Base-by-base conservation (phyloP, 2,113 vertebrate genomes). In the Caretta caretta region DNA sequence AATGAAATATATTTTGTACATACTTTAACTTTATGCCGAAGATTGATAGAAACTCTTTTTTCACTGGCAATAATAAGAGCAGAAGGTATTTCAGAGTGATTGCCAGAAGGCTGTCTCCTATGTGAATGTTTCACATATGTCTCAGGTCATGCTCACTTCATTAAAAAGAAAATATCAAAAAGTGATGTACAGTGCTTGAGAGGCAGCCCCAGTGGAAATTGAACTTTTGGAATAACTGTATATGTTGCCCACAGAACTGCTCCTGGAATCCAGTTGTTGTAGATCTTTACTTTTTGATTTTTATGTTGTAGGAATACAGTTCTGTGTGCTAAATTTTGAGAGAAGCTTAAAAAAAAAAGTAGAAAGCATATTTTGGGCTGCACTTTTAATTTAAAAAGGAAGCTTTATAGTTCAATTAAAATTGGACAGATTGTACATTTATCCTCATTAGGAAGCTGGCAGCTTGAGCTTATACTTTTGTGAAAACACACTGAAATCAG, bases 71-170 rank as follows among this genome's bases (percentile, higher is more conserved):
- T 54, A 72, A 3, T 27, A 91, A 72, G 82, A 93, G 48, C 85
- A 96, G 87, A 82, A 81, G 49, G 62, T 88, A 87, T 29, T 50
- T 84, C 29, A 88, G 22, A 56, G 48, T 91, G 49, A 62, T 86
- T 91, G 83, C 50, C 92, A 96, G 82, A 94, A 87, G 62, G 35
- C 81, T 69, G 59, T 78, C 88, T 94, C 29, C 84, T 92, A 75
- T 0, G 1, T 80, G 46, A 91, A 82, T 72, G 62, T 79, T 95
- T 88, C 95, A 92, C 1, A 0, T 86, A 91, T 80, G 53, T 81
- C 92, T 35, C 31, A 42, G 59, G 59, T 94, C 31, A 35, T 42
- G 1, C 27, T 92, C 82, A 2, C 48, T 96, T 94, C 59, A 85
- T 90, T 90, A 90, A 87, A 92, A 94, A 62, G 8, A 88, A 38